Base-by-base conservation (phyloP, 2,113 vertebrate species). In the Brachyhypopomus gauderio region DNA sequence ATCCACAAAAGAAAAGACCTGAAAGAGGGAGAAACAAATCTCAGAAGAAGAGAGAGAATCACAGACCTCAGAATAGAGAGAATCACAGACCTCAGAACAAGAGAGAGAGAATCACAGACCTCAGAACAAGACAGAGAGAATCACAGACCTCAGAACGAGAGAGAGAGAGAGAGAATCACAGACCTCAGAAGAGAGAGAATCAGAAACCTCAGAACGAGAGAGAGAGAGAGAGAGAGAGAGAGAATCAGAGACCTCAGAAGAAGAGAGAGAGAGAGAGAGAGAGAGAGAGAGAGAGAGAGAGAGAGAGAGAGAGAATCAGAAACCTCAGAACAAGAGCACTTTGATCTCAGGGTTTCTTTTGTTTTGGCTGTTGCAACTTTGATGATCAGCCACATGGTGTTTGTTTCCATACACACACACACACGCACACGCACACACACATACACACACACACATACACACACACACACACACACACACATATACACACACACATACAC, bases 381-480 rank as follows among this genome's bases (percentile, higher is more conserved):
- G 70, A 60, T 64, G 20, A 64, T 64, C 78, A 64, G 72, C 79
- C 62, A 81, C 79, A 58, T 67, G 66, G 60, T 75, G 22, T 64
- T 23, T 63, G 63, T 23, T 67, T 75, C 72, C 74, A 27, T 30
- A n/a, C n/a, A n/a, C n/a, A n/a, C n/a, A n/a, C n/a, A n/a, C n/a
- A n/a, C n/a, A n/a, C n/a, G n/a, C n/a, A n/a, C n/a, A n/a, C n/a
- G n/a, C n/a, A n/a, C n/a, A n/a, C n/a, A n/a, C n/a, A n/a, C n/a
- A n/a, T n/a, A n/a, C n/a, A n/a, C n/a, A n/a, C n/a, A n/a, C n/a
- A n/a, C n/a, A n/a, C n/a, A n/a, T n/a, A n/a, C n/a, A n/a, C n/a
- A n/a, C n/a, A n/a, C n/a, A n/a, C n/a, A n/a, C n/a, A n/a, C n/a
- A n/a, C n/a, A n/a, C n/a, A n/a, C n/a, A n/a, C n/a, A n/a, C n/a